Conservation (phyloP, 1,140 invertebrate genomes). For the Pinna nobilis region DNA sequence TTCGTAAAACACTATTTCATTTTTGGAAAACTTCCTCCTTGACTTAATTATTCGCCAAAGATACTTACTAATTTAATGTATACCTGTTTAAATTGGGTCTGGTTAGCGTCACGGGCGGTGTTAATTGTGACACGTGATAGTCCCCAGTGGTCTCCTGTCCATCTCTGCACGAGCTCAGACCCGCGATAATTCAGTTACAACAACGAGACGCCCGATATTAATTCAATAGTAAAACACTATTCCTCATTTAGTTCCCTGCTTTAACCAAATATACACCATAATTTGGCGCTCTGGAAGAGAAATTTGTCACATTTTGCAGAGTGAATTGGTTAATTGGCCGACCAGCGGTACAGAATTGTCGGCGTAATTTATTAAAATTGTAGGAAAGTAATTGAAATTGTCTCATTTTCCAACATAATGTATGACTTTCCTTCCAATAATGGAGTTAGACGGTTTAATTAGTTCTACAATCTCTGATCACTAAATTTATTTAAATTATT, state of each 20-base stretch:
- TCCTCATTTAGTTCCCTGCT: slow-evolving; percentile 48
- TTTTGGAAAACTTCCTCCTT: too few relatives aligned
- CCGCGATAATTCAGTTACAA: slow-evolving; percentile 50
- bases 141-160: slow-evolving; percentile 52
- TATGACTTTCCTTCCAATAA: slow-evolving; percentile 55
- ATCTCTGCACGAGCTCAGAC: slow-evolving; percentile 41
- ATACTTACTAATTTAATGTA: slow-evolving; percentile 29
- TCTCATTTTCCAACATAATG: slow-evolving; percentile 64
- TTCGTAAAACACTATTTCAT: too few relatives aligned
- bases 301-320: slow-evolving; percentile 67
- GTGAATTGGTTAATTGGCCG: slow-evolving; percentile 58
- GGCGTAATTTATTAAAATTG: slow-evolving; percentile 63
- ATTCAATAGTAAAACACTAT: slow-evolving; percentile 66
- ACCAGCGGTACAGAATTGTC: slow-evolving; percentile 59
- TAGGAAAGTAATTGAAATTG: slow-evolving; percentile 67
- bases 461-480: slow-evolving; percentile 57
- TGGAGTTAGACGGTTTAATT: slow-evolving; percentile 60
- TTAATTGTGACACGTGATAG: slow-evolving; percentile 52
- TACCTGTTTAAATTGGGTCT: slow-evolving; percentile 48
- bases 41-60: slow-evolving; percentile 1
- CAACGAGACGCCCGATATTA: slow-evolving; percentile 51
- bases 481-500: slow-evolving; percentile 63
- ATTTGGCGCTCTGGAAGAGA: slow-evolving; percentile 59
- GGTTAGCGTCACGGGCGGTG: slow-evolving; percentile 43
- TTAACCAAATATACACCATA: slow-evolving; percentile 64